Percentiles rank a stretch among this genome's conserved stretches.
Conservation (phyloP, 1,140 invertebrate genomes). For the Pseudomyrmex sp. region DNA sequence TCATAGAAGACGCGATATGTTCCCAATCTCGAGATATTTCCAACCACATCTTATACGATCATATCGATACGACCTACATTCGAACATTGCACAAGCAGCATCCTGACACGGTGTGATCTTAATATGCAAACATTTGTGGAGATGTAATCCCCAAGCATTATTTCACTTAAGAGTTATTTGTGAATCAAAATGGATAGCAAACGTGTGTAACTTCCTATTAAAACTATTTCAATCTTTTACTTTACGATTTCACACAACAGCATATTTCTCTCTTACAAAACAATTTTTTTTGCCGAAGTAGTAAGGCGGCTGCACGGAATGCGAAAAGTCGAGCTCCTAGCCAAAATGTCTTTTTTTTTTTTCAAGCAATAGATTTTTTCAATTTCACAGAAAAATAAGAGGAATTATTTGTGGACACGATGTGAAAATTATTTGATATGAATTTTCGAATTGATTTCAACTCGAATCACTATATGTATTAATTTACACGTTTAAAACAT, state of each 20-base stretch:
- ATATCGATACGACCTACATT: conserved; percentile 55
- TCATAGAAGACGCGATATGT: conserved; percentile 21
- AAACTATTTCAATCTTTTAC: not conserved
- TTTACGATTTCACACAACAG: not conserved
- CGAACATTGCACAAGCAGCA: conserved; percentile 14
- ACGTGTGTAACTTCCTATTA: not conserved
- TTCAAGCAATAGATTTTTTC: too few species aligned
- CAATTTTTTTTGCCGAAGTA: too few species aligned
- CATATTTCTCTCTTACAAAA: too few species aligned
- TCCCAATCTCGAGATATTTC: conserved; percentile 52
- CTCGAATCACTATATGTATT: too few species aligned
- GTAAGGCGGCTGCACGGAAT: too few species aligned
- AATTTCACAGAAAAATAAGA: too few species aligned
- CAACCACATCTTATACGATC: conserved; percentile 27
- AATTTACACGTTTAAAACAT: too few species aligned
- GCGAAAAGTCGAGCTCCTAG: too few species aligned
- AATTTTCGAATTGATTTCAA: too few species aligned
- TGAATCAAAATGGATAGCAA: not conserved
- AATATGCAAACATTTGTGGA: conserved; percentile 31
- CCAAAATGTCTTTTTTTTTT: too few species aligned
- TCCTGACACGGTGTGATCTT: conserved; percentile 9
- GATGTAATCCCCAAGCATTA: not conserved
- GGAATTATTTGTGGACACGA: too few species aligned
- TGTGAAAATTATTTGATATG: too few species aligned
- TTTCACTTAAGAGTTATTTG: conserved; percentile 33